Percentiles rank a stretch among this genome's conserved stretches.
Evolutionary conservation across 2,888 invertebrate species (phyloP).

Genomic region (Andrena flavipes): DNA sequence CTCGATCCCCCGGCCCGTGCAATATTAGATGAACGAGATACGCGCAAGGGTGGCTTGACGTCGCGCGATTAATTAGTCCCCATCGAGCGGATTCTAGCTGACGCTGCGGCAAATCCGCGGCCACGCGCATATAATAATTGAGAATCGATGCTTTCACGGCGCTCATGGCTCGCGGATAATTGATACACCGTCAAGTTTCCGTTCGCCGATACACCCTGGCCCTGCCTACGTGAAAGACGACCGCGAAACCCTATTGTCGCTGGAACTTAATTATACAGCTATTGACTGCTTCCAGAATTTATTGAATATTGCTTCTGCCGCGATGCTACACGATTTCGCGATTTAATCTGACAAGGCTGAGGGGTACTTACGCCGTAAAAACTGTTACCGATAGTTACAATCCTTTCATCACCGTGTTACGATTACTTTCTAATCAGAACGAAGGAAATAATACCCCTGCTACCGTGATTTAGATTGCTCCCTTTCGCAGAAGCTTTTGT

Average conservation of each 20-base stretch:
- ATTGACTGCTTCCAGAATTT: conserved; percentile 40
- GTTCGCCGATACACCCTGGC: conserved; percentile 19
- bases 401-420: no score
- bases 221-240: conserved; percentile 25
- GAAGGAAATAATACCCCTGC: no score
- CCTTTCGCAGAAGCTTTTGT: not conserved
- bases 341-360: no score
- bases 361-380: no score
- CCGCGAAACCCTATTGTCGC: conserved; percentile 50
- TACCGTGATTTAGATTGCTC: not conserved
- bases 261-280: conserved; percentile 51
- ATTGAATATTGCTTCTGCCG: conserved; percentile 42
- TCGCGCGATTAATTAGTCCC: conserved; percentile 62
- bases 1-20: not conserved
- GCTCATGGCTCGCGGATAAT: conserved; percentile 59
- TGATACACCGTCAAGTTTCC: conserved; percentile 68
- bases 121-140: conserved; percentile 65
- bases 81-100: conserved; percentile 35
- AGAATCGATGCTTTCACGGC: conserved; percentile 56
- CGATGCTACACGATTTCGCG: not conserved
- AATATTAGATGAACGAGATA: conserved; percentile 16
- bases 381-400: no score
- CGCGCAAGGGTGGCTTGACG: conserved; percentile 13
- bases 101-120: conserved; percentile 56
- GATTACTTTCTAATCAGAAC: no score